A percentile compares a stretch with the other conserved stretches of the same genome.
phyloP scores from a whole-genome alignment of 2,888 invertebrate species.

The Papilio elwesi region DNA sequence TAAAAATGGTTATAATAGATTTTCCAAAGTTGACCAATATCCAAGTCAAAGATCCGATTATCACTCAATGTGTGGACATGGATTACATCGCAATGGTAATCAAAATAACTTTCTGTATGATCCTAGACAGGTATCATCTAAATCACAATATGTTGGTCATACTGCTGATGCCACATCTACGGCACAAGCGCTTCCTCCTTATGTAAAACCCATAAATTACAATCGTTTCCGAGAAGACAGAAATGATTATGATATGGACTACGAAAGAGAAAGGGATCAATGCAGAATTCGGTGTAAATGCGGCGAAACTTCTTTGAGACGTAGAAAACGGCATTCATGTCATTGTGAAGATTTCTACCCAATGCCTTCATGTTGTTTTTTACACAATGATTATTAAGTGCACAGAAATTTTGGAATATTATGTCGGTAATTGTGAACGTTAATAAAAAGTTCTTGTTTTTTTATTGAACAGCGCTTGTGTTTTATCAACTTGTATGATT shows the following conservation, averaged over 20 bases:
- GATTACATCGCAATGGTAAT: neutral
- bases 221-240: neutral
- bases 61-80: conserved; percentile 10
- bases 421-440: conserved; percentile 3
- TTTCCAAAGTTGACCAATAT: neutral
- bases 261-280: conserved; percentile 4
- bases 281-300: conserved; percentile 31
- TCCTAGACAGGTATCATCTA: conserved; percentile 12
- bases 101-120: conserved; percentile 4
- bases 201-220: neutral
- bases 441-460: neutral
- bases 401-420: neutral
- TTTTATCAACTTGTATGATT: too few relatives aligned
- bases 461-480: neutral
- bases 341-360: conserved; percentile 34
- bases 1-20: neutral
- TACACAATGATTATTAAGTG: conserved; percentile 29
- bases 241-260: conserved; percentile 16
- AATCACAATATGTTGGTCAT: neutral
- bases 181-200: neutral
- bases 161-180: conserved; percentile 9
- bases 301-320: conserved; percentile 6
- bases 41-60: conserved; percentile 11
- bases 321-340: conserved; percentile 25
- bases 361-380: conserved; percentile 26